phyloP scores from a whole-genome alignment of 2,113 vertebrate species.

The Rallus limicola region DNA sequence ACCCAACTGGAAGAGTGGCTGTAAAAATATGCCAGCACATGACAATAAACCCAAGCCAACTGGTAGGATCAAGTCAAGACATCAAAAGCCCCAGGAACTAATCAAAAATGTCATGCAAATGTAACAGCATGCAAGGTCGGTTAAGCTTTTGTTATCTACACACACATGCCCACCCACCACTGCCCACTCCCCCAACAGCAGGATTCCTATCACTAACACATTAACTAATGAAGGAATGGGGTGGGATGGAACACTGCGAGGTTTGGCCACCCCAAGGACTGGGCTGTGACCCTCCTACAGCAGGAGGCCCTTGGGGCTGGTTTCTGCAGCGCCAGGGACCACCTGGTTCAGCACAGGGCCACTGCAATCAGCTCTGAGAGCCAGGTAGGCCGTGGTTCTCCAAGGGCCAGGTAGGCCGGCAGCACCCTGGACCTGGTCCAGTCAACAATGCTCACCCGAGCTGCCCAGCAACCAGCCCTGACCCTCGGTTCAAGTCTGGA shows the following conservation, averaged over 20 bases:
- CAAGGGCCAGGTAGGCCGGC: too few species aligned
- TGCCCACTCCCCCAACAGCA: neutral
- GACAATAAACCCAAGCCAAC: neutral
- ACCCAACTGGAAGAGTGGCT: neutral
- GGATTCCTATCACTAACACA: neutral
- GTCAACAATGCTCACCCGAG: neutral
- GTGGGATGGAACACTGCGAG: neutral
- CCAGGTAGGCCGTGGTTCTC: too few species aligned
- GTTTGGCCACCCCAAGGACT: accelerated
- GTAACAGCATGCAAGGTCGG: conserved; percentile 54
- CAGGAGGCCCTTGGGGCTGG: neutral
- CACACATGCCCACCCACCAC: neutral
- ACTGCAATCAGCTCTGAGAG: neutral
- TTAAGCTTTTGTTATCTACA: conserved; percentile 12
- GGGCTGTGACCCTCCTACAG: neutral
- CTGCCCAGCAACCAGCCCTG: neutral
- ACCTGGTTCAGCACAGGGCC: neutral
- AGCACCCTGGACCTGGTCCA: neutral
- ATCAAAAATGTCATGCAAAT: neutral
- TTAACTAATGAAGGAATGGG: neutral
- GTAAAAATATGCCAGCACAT: neutral
- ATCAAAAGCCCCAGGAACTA: neutral
- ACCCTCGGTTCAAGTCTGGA: neutral
- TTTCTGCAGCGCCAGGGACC: neutral
- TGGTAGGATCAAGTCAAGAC: neutral